Conservation (phyloP, 2,888 invertebrate species). For the Lamproptera curius region DNA sequence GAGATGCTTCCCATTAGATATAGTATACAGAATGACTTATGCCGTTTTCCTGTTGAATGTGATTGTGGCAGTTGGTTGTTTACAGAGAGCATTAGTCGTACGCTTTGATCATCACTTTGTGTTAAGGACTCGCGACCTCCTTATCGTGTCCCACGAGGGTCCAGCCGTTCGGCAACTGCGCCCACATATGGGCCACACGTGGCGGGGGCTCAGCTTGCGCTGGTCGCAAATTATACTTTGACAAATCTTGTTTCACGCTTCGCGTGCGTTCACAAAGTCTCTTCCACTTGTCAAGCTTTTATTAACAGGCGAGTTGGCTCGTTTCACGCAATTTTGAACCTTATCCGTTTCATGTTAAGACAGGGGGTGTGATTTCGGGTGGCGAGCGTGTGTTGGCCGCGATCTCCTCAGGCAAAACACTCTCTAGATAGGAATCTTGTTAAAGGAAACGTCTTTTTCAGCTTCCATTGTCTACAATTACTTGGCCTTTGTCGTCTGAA, state of each 20-base stretch:
- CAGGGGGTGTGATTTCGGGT: not conserved
- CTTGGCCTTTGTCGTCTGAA: constrained; percentile 64
- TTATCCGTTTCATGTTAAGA: constrained; percentile 8
- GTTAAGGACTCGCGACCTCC: constrained; percentile 9
- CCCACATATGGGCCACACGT: not conserved
- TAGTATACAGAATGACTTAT: no score
- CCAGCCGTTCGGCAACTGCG: not conserved
- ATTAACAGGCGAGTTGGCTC: not conserved
- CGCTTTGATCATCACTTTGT: constrained; percentile 17
- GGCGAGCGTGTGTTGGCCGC: constrained; percentile 30
- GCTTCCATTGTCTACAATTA: constrained; percentile 75
- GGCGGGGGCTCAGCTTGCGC: constrained; percentile 33
- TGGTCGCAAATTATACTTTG: constrained; percentile 64
- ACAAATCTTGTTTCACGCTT: constrained; percentile 72
- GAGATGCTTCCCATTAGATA: no score
- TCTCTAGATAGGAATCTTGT: constrained; percentile 71
- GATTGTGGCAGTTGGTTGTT: no score
- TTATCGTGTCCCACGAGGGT: constrained; percentile 10
- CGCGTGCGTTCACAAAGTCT: constrained; percentile 67
- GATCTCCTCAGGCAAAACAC: constrained; percentile 64
- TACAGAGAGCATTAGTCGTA: not conserved
- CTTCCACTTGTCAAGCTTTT: constrained; percentile 44
- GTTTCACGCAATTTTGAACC: constrained; percentile 23
- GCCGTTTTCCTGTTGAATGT: no score
- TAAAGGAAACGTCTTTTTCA: constrained; percentile 77